Percentiles rank a stretch among this genome's conserved stretches.
Conservation (phyloP, 2,888 invertebrate genomes). For the Exephanes ischioxanthus region DNA sequence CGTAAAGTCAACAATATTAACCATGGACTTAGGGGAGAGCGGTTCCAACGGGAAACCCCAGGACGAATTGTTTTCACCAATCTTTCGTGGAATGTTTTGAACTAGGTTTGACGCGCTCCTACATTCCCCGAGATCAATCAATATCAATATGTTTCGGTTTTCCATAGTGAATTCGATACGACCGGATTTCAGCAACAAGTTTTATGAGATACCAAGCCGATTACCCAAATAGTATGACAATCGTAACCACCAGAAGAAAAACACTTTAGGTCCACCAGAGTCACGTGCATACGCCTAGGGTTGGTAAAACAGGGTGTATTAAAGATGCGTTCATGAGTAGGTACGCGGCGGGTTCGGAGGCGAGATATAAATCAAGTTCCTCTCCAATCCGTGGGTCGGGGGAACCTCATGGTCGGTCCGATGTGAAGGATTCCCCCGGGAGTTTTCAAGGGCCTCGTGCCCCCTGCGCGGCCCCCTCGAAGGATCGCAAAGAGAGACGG, state of each 20-base stretch:
- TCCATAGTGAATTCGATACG: not conserved
- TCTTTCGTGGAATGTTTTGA: not conserved
- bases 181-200: not conserved
- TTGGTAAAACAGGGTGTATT: conserved; percentile 16
- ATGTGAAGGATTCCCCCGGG: conserved; percentile 43
- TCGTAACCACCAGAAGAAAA: too few species aligned
- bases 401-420: conserved; percentile 23
- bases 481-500: conserved; percentile 26
- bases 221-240: not conserved
- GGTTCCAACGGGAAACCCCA: too few species aligned
- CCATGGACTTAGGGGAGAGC: too few species aligned
- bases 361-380: conserved; percentile 44
- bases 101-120: not conserved
- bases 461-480: conserved; percentile 18
- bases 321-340: conserved; percentile 42
- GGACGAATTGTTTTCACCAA: too few species aligned
- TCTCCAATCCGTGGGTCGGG: conserved; percentile 6
- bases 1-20: not conserved
- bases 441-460: conserved; percentile 54
- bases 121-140: too few species aligned
- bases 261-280: not conserved
- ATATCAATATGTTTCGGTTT: too few species aligned
- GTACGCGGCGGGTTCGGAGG: conserved; percentile 14
- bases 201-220: too few species aligned
- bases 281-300: not conserved